phyloP scores from a whole-genome alignment of 2,888 invertebrate genomes.

The Rhamphomyia laevipes region DNA sequence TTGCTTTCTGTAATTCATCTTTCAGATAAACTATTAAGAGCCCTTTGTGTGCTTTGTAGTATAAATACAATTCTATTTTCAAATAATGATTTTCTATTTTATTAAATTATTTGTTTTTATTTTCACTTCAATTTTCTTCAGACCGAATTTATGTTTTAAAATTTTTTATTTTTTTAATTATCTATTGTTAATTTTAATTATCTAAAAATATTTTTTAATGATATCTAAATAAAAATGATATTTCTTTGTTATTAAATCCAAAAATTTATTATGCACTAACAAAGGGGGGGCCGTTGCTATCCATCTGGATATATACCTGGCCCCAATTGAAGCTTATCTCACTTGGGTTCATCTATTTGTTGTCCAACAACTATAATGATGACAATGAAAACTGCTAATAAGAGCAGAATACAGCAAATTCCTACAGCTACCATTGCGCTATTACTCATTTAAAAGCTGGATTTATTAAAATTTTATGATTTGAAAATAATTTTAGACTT shows the following conservation, averaged over 20 bases:
- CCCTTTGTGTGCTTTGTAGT: too few species aligned
- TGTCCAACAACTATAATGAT: constrained; percentile 73
- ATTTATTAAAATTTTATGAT: not conserved
- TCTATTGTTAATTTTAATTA: not conserved
- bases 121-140: not conserved
- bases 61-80: too few species aligned
- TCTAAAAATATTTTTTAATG: not conserved
- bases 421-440: constrained; percentile 67
- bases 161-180: not conserved
- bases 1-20: too few species aligned
- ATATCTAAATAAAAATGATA: too few species aligned
- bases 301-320: constrained; percentile 39
- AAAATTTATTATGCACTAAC: constrained; percentile 23
- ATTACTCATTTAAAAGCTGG: constrained; percentile 32
- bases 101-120: too few species aligned
- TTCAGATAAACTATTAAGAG: too few species aligned
- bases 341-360: constrained; percentile 54
- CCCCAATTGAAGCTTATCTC: constrained; percentile 40
- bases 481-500: not conserved
- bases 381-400: constrained; percentile 69
- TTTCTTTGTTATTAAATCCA: too few species aligned
- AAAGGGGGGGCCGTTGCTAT: constrained; percentile 37
- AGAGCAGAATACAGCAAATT: constrained; percentile 70
- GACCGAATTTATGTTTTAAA: not conserved
- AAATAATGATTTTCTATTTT: too few species aligned